A percentile compares a stretch with the other conserved stretches of the same genome.
Evolutionary conservation across 2,113 vertebrate species (phyloP).

Genomic region (Oncorhynchus tshawytscha): DNA sequence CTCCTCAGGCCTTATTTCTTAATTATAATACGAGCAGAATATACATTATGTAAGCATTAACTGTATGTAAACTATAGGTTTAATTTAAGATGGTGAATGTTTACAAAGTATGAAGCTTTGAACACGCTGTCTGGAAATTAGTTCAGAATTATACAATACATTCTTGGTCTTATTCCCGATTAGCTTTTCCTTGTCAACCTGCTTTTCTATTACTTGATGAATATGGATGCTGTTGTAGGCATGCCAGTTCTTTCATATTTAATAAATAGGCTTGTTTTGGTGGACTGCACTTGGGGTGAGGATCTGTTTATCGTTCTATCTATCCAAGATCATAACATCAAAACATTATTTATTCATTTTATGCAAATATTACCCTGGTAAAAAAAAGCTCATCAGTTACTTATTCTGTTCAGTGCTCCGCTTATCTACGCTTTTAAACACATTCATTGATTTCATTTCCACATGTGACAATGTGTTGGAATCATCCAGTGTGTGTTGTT

Average conservation of each 20-base stretch:
- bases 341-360: not conserved
- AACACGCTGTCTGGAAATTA: not conserved
- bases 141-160: not conserved
- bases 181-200: not conserved
- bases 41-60: not conserved
- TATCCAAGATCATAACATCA: not conserved
- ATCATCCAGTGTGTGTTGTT: no score
- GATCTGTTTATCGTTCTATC: not conserved
- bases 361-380: not conserved
- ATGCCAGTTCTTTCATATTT: not conserved
- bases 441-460: no score
- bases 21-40: not conserved
- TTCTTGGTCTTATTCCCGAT: not conserved
- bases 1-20: not conserved
- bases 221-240: not conserved
- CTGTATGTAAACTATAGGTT: not conserved
- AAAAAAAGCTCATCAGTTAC: not conserved
- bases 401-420: not conserved
- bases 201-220: not conserved
- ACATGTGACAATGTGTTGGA: no score
- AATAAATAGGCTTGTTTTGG: not conserved
- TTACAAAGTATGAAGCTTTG: not conserved
- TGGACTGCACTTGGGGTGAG: not conserved
- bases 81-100: not conserved
- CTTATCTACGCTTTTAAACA: not conserved